Conservation (phyloP, 2,797 vertebrate genomes). For the Hydrophis major region DNA sequence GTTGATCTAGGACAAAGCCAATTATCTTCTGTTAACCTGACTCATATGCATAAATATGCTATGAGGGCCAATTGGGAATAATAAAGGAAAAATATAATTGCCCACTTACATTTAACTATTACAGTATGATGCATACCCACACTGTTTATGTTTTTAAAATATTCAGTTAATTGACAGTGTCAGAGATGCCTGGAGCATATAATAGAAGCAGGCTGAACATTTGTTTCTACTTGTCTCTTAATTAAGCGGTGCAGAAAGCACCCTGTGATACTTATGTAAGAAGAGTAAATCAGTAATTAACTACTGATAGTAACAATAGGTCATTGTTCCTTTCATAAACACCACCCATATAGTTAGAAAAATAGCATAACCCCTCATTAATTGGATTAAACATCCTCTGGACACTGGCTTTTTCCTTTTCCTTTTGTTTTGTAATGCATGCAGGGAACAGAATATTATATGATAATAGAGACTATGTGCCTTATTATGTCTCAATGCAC, state of each 20-base stretch:
- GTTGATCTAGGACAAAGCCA: neutral
- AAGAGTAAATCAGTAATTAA: slow-evolving; percentile 44
- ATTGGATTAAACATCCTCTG: slow-evolving; percentile 38
- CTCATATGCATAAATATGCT: neutral
- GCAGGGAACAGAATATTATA: slow-evolving; percentile 18
- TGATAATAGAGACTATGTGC: neutral
- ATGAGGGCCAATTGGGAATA: neutral
- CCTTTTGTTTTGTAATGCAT: neutral
- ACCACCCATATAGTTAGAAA: slow-evolving; percentile 23
- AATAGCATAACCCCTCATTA: slow-evolving; percentile 22
- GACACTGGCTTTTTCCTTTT: slow-evolving; percentile 12
- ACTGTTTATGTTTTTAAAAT: slow-evolving; percentile 38
- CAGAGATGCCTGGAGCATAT: slow-evolving; percentile 28
- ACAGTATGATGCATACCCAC: neutral
- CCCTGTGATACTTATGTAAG: slow-evolving; percentile 16
- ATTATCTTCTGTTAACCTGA: neutral
- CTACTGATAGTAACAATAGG: slow-evolving; percentile 28
- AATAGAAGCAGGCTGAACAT: slow-evolving; percentile 28
- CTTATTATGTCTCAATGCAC: slow-evolving; percentile 1
- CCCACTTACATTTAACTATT: neutral
- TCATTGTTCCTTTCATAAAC: neutral
- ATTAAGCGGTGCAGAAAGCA: neutral
- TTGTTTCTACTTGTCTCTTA: slow-evolving; percentile 25
- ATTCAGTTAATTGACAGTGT: slow-evolving; percentile 35
- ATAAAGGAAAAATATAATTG: neutral